Base-by-base conservation (phyloP, 2,113 vertebrate genomes). In the Xenotilapia leptura region DNA sequence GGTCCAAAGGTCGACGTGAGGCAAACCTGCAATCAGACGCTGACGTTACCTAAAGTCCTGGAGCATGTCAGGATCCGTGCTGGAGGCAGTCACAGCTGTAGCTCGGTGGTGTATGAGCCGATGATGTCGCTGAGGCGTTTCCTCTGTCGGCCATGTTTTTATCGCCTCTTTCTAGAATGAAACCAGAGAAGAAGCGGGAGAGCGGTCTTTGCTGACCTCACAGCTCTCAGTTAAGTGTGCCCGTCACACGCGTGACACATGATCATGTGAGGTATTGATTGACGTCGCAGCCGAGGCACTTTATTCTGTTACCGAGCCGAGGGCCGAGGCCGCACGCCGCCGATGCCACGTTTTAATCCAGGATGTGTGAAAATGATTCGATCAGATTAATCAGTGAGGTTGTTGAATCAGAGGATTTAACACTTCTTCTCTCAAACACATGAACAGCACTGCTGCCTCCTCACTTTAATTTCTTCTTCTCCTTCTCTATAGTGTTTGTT, bases 231-330 rank as follows among this genome's bases (percentile, higher is more conserved):
- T 0, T 28, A 28, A n/a, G 19, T 14, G 75, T 33, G 28, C 0
- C 73, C 2, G 11, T 79, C 45, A 5, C 70, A n/a, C 12, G 4
- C 1, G 6, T 79, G 80, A 88, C 40, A 83, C 21, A 7, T 17
- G 62, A 86, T 86, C 40, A 15, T 4, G 45, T 80, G 70, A 9
- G 7, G 62, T 88, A 90, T 90, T 75, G 92, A 93, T 65, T 14
- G 83, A 4, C 9, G 4, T 38, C 17, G 3, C 9, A 49, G 28
- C 84, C 0, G 10, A 13, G 53, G 45, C 77, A 0, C 11, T 33
- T 15, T 0, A 14, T 56, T 56, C 0, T 17, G 75, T 84, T 11
- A 40, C 47, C 2, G 21, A 11, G 58, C 1, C 3, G 26, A 60
- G 4, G n/a, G 38, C 36, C 8, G 75, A 54, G 47, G 8, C 14